phyloP scores from a whole-genome alignment of 2,888 invertebrate species.

The Craniophora ligustri region DNA sequence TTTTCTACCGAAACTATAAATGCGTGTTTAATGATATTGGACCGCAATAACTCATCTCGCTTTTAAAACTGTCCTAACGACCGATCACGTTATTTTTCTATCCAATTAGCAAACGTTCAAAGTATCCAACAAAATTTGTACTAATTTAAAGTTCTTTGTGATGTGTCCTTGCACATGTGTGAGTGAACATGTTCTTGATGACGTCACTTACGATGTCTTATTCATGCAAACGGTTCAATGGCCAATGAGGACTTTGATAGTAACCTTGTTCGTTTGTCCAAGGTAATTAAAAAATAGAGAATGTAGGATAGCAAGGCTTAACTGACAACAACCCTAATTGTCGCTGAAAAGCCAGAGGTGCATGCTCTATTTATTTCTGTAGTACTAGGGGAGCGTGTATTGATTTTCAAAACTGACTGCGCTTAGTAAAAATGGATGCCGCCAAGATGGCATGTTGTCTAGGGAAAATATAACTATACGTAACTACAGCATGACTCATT shows the following conservation, averaged over 20 bases:
- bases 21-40: not conserved
- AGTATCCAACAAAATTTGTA: slow-evolving; percentile 20
- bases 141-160: slow-evolving; percentile 9
- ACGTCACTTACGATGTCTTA: slow-evolving; percentile 40
- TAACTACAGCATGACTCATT: slow-evolving; percentile 46
- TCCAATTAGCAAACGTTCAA: not conserved
- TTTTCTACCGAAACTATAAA: slow-evolving; percentile 29
- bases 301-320: slow-evolving; percentile 1
- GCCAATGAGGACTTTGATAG: slow-evolving; percentile 47
- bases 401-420: slow-evolving; percentile 36
- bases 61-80: slow-evolving; percentile 12
- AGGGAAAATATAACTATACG: slow-evolving; percentile 32
- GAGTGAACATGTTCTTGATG: slow-evolving; percentile 17
- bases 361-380: slow-evolving; percentile 17
- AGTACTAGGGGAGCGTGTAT: slow-evolving; percentile 25
- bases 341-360: slow-evolving; percentile 13
- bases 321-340: slow-evolving; percentile 8
- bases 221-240: slow-evolving; percentile 51
- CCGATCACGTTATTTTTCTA: slow-evolving; percentile 3
- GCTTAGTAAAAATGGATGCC: slow-evolving; percentile 34
- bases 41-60: slow-evolving; percentile 3
- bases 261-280: slow-evolving; percentile 38
- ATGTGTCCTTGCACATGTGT: slow-evolving; percentile 18
- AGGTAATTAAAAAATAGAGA: slow-evolving; percentile 25
- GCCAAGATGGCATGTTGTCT: slow-evolving; percentile 38